A percentile compares a stretch with the other conserved stretches of the same genome.
These are phyloP conservation scores for Brachionus rotundiformis DNA, from an alignment of 1,140 invertebrate species.

Conservation along the genomic window DNA sequence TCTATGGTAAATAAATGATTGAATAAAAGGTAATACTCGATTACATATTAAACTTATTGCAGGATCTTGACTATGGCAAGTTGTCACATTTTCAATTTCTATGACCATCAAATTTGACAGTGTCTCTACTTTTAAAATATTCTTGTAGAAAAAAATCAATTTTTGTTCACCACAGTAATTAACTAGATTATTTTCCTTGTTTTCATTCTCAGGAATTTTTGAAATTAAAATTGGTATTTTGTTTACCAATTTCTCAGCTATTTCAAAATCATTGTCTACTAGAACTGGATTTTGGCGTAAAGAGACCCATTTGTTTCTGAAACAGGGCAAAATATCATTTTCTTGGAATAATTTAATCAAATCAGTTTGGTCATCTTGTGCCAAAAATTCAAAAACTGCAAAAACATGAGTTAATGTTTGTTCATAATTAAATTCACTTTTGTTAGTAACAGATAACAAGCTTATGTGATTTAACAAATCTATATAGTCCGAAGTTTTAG, in stretches of 20 bases:
- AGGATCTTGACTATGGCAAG: neutral
- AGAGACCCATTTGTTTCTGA: conserved; percentile 24
- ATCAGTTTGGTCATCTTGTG: neutral
- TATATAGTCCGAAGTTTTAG: neutral
- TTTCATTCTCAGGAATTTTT: neutral
- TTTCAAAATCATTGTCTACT: conserved; percentile 14
- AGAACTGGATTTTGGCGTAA: neutral
- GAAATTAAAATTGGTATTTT: neutral
- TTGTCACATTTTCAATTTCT: conserved; percentile 3
- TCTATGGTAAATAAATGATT: conserved; percentile 7
- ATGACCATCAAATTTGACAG: neutral
- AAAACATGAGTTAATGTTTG: conserved; percentile 13
- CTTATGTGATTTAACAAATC: neutral
- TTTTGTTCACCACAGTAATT: neutral
- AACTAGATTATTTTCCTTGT: neutral
- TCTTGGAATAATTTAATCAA: neutral
- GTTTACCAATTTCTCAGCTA: neutral
- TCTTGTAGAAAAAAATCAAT: neutral
- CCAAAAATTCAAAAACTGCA: neutral
- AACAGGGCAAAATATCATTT: conserved; percentile 23
- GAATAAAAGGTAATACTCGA: conserved; percentile 2
- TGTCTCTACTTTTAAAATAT: neutral
- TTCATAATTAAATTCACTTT: neutral
- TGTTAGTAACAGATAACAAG: neutral
- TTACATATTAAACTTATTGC: neutral